Base-by-base conservation (phyloP, 2,797 vertebrate genomes). In the Choloepus didactylus region DNA sequence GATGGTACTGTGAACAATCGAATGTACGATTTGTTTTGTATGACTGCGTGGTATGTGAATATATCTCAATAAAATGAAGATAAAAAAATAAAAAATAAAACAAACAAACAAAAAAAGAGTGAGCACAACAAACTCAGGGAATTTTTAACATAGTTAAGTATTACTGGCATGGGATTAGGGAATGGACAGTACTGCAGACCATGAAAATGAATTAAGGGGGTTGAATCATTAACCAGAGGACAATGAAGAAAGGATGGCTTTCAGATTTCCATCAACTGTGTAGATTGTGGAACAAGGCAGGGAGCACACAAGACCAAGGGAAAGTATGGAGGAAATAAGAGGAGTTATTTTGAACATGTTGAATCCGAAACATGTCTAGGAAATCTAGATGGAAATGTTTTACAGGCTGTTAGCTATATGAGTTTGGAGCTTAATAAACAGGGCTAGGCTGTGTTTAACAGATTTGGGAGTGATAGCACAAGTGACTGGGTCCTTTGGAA, bases 161-260 rank as follows among this genome's bases (percentile, higher is more conserved):
- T 18, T 16, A 5, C 1, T 72, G 69, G 21, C 21, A 41, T 12
- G 41, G 35, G 3, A 72, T 5, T 72, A 72, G 9, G 10, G 19
- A 70, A 72, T 41, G 69, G 38, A 23, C 19, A 82, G 54, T 82
- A 82, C 7, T 12, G 6, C 1, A 88, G 76, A 9, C 18, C 59
- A 95, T 44, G n/a, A 59, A 94, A 85, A 85, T 81, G 79, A 86
- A 41, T 79, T 93, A 69, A 73, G 11, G 67, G 10, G 29, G 51
- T 82, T 94, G 75, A 29, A 23, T 73, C 62, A 62, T 76, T 44
- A 81, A 89, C 19, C 41, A 87, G 38, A 84, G 2, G 10, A 80
- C 41, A 92, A 46, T 15, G 23, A 89, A 59, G 15, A 81, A 56
- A 93, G 46, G 21, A 54, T 38, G 27, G 44, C 59, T 86, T 93